phyloP scores from a whole-genome alignment of 2,888 invertebrate genomes.

The Rosalia funebris region DNA sequence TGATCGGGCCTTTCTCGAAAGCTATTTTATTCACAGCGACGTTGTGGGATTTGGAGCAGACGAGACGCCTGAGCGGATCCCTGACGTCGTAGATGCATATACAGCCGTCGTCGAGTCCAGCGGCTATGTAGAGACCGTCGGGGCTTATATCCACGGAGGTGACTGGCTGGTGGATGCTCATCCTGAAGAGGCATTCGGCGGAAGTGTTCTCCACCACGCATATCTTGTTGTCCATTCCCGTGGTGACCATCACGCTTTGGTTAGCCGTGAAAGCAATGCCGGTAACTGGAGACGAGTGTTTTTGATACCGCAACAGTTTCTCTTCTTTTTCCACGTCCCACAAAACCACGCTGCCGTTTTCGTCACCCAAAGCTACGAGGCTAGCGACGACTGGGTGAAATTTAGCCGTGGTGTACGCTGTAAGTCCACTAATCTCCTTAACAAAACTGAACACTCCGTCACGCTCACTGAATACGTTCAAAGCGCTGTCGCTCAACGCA shows the following conservation, averaged over 20 bases:
- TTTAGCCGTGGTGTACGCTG: slow-evolving; percentile 38
- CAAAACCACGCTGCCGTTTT: slow-evolving; percentile 49
- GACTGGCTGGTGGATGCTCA: slow-evolving; percentile 51
- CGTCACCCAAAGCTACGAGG: slow-evolving; percentile 49
- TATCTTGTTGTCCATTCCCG: slow-evolving; percentile 55
- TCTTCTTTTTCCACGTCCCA: slow-evolving; percentile 47
- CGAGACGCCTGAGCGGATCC: slow-evolving; percentile 51
- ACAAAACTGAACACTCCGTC: slow-evolving; percentile 32
- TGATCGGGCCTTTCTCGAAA: slow-evolving; percentile 38
- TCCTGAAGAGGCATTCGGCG: slow-evolving; percentile 51
- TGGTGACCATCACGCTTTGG: slow-evolving; percentile 51
- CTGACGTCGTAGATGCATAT: slow-evolving; percentile 55
- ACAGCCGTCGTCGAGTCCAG: slow-evolving; percentile 54
- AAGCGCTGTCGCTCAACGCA: slow-evolving; percentile 40
- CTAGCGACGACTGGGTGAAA: slow-evolving; percentile 50
- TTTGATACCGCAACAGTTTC: slow-evolving; percentile 43
- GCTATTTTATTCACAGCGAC: slow-evolving; percentile 38
- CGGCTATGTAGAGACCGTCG: slow-evolving; percentile 51
- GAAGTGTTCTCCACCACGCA: slow-evolving; percentile 50
- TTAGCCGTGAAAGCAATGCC: slow-evolving; percentile 49
- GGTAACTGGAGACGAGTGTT: slow-evolving; percentile 48
- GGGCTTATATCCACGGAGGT: slow-evolving; percentile 53
- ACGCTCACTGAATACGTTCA: slow-evolving; percentile 37
- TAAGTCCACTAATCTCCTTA: slow-evolving; percentile 37
- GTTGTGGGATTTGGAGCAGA: slow-evolving; percentile 44